Percentiles rank a stretch among this genome's conserved stretches.
Evolutionary conservation across 2,888 invertebrate species (phyloP).

Genomic region (Ischnus inquisitorius): DNA sequence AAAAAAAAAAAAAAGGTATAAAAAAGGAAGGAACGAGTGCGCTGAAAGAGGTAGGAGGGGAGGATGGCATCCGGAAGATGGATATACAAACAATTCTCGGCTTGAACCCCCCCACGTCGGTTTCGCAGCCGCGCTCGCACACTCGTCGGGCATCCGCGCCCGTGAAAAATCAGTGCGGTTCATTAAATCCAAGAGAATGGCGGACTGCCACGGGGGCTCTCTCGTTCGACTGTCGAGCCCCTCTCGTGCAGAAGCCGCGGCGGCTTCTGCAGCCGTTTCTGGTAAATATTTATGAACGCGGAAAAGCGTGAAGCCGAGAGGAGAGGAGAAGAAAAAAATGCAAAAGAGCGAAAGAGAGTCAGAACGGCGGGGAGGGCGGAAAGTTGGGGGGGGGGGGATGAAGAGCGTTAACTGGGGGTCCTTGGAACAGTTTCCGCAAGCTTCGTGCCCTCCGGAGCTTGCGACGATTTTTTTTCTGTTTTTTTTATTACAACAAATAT

Average conservation of each 20-base stretch:
- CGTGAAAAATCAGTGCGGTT: constrained; percentile 83
- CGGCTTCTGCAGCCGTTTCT: constrained; percentile 68
- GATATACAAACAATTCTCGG: constrained; percentile 76
- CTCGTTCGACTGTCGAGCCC: constrained; percentile 54
- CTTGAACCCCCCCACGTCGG: constrained; percentile 56
- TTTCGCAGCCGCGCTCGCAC: constrained; percentile 38
- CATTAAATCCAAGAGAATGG: constrained; percentile 83
- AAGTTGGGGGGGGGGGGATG: not conserved
- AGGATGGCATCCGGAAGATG: constrained; percentile 71
- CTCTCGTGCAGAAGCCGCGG: constrained; percentile 51
- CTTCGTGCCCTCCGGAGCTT: not conserved
- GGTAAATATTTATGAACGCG: constrained; percentile 84
- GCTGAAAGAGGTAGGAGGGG: constrained; percentile 27
- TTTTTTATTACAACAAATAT: not conserved
- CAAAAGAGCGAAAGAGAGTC: constrained; percentile 27
- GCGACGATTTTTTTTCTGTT: constrained; percentile 16
- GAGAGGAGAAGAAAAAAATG: constrained; percentile 30
- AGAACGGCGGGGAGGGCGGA: not conserved
- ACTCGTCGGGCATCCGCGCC: constrained; percentile 70
- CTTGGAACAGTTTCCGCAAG: constrained; percentile 38
- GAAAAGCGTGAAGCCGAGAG: constrained; percentile 68
- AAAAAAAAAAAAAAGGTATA: constrained; percentile 31
- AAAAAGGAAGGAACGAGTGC: constrained; percentile 14
- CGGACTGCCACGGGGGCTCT: constrained; percentile 67
- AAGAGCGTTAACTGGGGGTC: constrained; percentile 46